These are phyloP conservation scores for Polypterus senegalus DNA, from an alignment of 2,113 vertebrate genomes.

Conservation along the genomic window DNA sequence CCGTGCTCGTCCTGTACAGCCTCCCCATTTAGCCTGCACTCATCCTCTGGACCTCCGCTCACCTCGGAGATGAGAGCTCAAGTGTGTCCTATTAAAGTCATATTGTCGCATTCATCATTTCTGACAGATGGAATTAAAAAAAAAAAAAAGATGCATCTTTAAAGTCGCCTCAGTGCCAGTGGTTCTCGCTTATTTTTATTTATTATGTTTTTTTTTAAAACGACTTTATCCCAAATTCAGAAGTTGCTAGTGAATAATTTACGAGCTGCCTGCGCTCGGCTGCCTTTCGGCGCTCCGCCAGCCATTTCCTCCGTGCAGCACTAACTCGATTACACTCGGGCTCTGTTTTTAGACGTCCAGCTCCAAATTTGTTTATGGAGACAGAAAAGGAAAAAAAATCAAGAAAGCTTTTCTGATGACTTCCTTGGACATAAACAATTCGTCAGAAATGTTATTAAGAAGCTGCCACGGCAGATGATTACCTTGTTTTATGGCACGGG, in stretches of 20 bases:
- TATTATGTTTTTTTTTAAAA: conserved; percentile 24
- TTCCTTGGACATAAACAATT: conserved; percentile 42
- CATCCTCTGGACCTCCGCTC: neutral
- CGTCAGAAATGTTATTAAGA: conserved; percentile 41
- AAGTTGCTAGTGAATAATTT: conserved; percentile 50
- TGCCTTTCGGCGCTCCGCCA: conserved; percentile 39
- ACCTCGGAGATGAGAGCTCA: conserved; percentile 19
- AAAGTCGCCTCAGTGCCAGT: conserved; percentile 19
- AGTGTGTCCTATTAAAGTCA: conserved; percentile 31
- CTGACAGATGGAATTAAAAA: conserved; percentile 37
- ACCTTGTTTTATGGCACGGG: conserved; percentile 2
- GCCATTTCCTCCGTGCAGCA: conserved; percentile 51
- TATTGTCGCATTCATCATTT: conserved; percentile 27
- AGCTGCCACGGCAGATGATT: conserved; percentile 21
- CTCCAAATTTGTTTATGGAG: conserved; percentile 51
- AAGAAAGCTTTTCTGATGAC: conserved; percentile 36
- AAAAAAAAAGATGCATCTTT: conserved; percentile 28
- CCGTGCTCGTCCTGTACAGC: neutral
- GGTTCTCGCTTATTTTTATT: conserved; percentile 36
- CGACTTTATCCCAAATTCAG: conserved; percentile 51
- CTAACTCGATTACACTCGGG: conserved; percentile 64
- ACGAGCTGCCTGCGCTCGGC: conserved; percentile 32
- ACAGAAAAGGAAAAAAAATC: conserved; percentile 34
- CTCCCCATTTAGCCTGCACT: neutral
- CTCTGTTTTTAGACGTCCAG: conserved; percentile 52